Conservation (phyloP, 1,140 invertebrate genomes). For the Drosophila nasuta region DNA sequence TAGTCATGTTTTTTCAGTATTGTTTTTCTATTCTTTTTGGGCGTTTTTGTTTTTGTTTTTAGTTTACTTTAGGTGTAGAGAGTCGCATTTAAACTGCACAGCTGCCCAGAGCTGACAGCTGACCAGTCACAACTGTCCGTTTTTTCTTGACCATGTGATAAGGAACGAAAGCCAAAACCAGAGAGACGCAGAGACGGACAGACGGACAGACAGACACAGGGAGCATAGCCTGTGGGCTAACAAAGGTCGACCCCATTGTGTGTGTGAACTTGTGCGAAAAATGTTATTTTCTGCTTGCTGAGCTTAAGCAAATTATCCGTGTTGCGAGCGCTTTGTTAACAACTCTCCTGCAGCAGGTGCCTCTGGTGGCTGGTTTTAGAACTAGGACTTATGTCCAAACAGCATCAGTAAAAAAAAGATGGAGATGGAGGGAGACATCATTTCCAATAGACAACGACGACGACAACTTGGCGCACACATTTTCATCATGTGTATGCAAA, state of each 20-base stretch:
- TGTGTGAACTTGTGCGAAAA: conserved; percentile 75
- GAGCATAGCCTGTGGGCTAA: conserved; percentile 16
- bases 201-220: conserved; percentile 3
- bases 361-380: not conserved
- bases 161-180: conserved; percentile 24
- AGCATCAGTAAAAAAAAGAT: not conserved
- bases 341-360: not conserved
- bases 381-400: not conserved
- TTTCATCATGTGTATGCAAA: conserved; percentile 71
- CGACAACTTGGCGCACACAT: conserved; percentile 63
- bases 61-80: conserved; percentile 50
- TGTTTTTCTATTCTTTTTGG: conserved; percentile 29
- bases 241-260: conserved; percentile 54
- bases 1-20: conserved; percentile 68
- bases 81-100: conserved; percentile 61
- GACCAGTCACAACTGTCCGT: conserved; percentile 26
- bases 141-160: conserved; percentile 65
- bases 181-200: no score
- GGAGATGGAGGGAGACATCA: not conserved
- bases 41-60: conserved; percentile 18
- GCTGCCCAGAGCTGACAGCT: conserved; percentile 63
- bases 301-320: conserved; percentile 80
- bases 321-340: conserved; percentile 54
- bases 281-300: conserved; percentile 78
- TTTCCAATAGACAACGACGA: conserved; percentile 54